Base-by-base conservation (phyloP, 2,113 vertebrate genomes). In the Epinephelus lanceolatus region DNA sequence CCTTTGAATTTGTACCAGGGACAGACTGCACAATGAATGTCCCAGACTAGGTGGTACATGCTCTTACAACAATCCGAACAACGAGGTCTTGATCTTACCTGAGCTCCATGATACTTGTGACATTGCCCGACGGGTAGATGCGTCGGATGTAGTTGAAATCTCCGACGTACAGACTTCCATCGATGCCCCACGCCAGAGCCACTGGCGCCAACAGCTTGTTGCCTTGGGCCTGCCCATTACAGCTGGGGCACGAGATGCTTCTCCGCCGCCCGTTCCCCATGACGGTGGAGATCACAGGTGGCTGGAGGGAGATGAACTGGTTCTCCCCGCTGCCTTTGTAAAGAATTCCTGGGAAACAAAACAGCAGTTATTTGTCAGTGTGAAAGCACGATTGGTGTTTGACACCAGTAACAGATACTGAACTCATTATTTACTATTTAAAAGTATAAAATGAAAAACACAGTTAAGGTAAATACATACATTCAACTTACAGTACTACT, bases 141-240 rank as follows among this genome's bases (percentile, higher is more conserved):
- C 98, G 95, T 10, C 98, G 96, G n/a, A 99, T 97, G 60, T 97
- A 99, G 96, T 99, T 99, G 95, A 99, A 99, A 90, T 99, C 98
- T 2, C 98, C 98, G 7, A 99, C 97, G 0, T 97, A 99, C 0
- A 99, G 95, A 18, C 98, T 99, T 81, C 98, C 98, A 3, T 99
- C 98, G 13, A 96, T 96, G 63, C 98, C 98, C 88, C 98, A 99
- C 0, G 98, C 97, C 78, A 99, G 89, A 0, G 98, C 98, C 30
- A 99, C 98, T 0, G 98, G 98, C 21, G 98, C 98, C 91, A 99
- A 51, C 8, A 99, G 95, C 91, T 99, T 99, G 91, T 99, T 99
- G n/a, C 98, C 98, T 25, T 97, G 97, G 0, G 98, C 98, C 89
- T 98, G 98, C 1, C 98, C 98, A 2, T 99, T 99, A 84, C 98